Evolutionary conservation across 92 coral and sea anemone genomes (phyloP), one percentile per base, ranked within the genome.

Genomic region (Actinostola sp.): DNA sequence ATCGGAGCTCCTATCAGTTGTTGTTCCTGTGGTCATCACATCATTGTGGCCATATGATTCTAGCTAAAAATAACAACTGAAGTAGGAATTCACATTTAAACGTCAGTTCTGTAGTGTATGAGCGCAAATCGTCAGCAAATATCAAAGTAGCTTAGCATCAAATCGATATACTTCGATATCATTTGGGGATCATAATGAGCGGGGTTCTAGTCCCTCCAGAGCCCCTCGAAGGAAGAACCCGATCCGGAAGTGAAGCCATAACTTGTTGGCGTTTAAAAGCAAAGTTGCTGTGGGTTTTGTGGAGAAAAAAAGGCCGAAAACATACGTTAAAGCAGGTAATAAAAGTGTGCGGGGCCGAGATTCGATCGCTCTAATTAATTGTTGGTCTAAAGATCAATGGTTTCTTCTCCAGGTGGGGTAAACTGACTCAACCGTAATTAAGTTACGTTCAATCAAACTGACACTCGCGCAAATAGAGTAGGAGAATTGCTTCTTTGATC

Each of bases 371-470:
- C 70, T 74, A 75, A 75, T 75, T 75, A 75, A 64, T 75, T 75
- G 60, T 50, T 49, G 61, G 60, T 64, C 20, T 25, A 63, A 38
- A 34, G 81, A 48, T 60, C 59, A 68, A 68, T 75, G 63, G 66
- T 23, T 29, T 49, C 70, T 28, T 46, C 60, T 53, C 60, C 30
- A 45, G 72, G 81, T 48, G 72, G 81, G 81, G 81, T 63, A 48
- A 38, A 45, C 57, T 44, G 20, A 52, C 25, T 21, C 30, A 49
- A 50, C 49, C 43, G 54, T 75, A 75, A 75, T 75, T 64, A 75
- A 75, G 69, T 64, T 75, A 52, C 81, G 69, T 63, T 75, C 69
- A 63, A 75, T 75, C 81, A 75, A 36, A 17, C 24, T 75, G 72
- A 75, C 81, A 75, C 30, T 61, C 31, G 49, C 36, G 42, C 60